A percentile compares a stretch with the other conserved stretches of the same genome.
Conservation (phyloP, 2,888 invertebrate species). For the Cheilosia impressa region DNA sequence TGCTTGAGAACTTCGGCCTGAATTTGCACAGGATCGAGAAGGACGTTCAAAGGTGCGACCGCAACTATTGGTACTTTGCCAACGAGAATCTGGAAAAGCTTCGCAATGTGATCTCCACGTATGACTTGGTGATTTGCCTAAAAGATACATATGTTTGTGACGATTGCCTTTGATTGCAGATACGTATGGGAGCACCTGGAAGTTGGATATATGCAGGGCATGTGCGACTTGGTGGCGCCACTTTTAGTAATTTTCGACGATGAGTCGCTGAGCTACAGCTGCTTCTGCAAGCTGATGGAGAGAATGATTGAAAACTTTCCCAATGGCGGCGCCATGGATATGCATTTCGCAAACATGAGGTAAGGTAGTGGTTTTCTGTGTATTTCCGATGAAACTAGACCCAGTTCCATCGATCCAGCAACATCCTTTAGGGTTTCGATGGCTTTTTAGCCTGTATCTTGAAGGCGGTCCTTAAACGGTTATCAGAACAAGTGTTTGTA, state of each 20-base stretch:
- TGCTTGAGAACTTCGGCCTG: slow-evolving; percentile 92
- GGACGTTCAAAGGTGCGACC: slow-evolving; percentile 97
- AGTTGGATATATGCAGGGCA: slow-evolving; percentile 98
- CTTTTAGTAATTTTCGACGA: slow-evolving; percentile 96
- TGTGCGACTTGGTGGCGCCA: slow-evolving; percentile 98
- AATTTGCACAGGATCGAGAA: slow-evolving; percentile 98
- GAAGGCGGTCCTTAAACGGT: too few species aligned
- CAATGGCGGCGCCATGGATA: slow-evolving; percentile 96
- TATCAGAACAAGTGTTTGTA: too few species aligned
- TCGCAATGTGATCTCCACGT: slow-evolving; percentile 98
- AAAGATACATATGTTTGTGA: background rate
- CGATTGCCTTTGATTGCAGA: slow-evolving; percentile 83
- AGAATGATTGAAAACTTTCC: slow-evolving; percentile 96
- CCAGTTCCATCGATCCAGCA: too few species aligned
- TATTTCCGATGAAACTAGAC: too few species aligned
- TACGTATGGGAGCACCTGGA: slow-evolving; percentile 98
- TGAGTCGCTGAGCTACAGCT: slow-evolving; percentile 94
- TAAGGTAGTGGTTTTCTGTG: too few species aligned
- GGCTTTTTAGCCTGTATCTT: too few species aligned
- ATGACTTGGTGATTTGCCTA: slow-evolving; percentile 81
- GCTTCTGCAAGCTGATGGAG: slow-evolving; percentile 95
- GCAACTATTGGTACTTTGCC: slow-evolving; percentile 96
- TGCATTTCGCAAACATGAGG: slow-evolving; percentile 97
- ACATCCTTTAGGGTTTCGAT: too few species aligned
- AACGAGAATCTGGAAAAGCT: slow-evolving; percentile 95